phyloP scores from a whole-genome alignment of 2,113 vertebrate genomes.

The Psephotus haematonotus region DNA sequence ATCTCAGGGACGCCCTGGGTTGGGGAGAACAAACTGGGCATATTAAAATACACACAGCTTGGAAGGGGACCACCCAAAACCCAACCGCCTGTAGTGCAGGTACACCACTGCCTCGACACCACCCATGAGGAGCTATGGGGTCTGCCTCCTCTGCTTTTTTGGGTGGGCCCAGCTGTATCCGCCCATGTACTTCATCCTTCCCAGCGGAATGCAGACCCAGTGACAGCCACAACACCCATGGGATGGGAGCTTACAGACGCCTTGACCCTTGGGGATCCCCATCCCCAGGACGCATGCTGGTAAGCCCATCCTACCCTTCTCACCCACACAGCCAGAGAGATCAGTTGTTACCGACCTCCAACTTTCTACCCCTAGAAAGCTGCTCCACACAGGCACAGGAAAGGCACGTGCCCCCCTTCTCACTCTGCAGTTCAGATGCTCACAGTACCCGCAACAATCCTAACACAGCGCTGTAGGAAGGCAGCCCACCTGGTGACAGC shows the following conservation, averaged over 20 bases:
- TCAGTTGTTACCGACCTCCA: rapidly evolving
- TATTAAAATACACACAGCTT: background rate
- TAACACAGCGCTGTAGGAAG: rapidly evolving
- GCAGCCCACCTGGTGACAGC: background rate
- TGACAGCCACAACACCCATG: rapidly evolving
- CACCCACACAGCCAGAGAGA: background rate
- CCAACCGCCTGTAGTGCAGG: background rate
- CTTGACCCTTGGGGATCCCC: background rate
- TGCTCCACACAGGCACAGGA: background rate
- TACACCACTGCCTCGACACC: too few species aligned
- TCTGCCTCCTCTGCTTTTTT: background rate
- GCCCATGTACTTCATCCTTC: rapidly evolving
- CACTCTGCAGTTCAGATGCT: rapidly evolving
- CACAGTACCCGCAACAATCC: rapidly evolving
- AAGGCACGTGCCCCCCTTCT: rapidly evolving
- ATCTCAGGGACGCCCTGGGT: background rate
- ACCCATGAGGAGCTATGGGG: background rate
- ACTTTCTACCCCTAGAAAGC: background rate
- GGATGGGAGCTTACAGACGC: background rate
- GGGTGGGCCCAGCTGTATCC: background rate
- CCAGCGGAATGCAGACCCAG: background rate
- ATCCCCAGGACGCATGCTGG: rapidly evolving
- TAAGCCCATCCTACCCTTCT: background rate
- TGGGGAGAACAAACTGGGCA: background rate
- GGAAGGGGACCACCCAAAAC: background rate